Percentiles rank a stretch among this genome's conserved stretches.
These are phyloP conservation scores for Agrenia bidenticulata DNA, from an alignment of 2,888 invertebrate species.

Conservation along the genomic window DNA sequence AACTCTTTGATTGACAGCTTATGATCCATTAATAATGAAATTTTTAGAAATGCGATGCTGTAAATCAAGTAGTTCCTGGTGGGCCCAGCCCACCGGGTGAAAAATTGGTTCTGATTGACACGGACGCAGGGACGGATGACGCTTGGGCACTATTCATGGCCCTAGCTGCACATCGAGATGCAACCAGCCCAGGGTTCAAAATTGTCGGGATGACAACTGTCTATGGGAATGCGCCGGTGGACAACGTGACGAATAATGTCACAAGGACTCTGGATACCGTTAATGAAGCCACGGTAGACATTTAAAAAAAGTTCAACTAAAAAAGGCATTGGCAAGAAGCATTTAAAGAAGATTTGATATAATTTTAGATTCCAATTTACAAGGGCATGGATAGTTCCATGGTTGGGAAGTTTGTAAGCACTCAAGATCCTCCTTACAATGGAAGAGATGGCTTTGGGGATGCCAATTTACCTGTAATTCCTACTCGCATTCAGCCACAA, in stretches of 20 bases:
- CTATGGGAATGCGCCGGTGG: conserved; percentile 70
- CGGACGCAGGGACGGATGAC: conserved; percentile 68
- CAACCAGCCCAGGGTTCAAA: conserved; percentile 57
- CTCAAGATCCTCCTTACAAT: conserved; percentile 54
- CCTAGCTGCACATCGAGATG: conserved; percentile 56
- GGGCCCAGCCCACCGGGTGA: conserved; percentile 2
- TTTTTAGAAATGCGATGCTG: no score
- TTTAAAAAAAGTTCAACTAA: background rate
- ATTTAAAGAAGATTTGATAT: no score
- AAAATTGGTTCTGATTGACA: conserved; percentile 61
- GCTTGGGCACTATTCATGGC: conserved; percentile 65
- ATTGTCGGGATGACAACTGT: conserved; percentile 73
- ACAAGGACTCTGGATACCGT: conserved; percentile 66
- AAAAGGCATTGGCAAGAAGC: conserved; percentile 68
- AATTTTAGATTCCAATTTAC: conserved; percentile 48
- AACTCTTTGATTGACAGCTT: no score
- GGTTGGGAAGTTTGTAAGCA: conserved; percentile 39
- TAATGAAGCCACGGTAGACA: conserved; percentile 50
- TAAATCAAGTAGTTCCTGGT: background rate
- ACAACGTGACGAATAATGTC: conserved; percentile 70
- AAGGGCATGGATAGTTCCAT: conserved; percentile 46
- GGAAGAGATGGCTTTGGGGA: conserved; percentile 55
- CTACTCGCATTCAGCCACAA: conserved; percentile 50
- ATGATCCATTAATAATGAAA: no score
- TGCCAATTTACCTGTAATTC: conserved; percentile 45